Conservation (phyloP, 2,797 vertebrate genomes). For the Myoxocephalus aenaeus region DNA sequence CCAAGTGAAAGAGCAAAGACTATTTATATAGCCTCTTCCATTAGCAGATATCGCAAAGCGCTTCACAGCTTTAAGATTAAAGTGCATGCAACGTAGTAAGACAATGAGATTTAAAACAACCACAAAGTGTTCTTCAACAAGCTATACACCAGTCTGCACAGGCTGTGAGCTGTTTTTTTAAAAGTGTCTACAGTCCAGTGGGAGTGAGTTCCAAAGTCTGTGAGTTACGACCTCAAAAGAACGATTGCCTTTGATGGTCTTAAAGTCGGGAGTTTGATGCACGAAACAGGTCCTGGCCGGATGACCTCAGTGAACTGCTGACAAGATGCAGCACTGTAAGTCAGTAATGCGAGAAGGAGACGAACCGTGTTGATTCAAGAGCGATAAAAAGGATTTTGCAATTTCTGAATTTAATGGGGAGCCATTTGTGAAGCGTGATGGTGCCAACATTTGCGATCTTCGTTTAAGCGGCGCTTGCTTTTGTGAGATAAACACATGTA, state of each 20-base stretch:
- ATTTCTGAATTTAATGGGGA: not conserved
- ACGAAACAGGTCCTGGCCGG: conserved; percentile 16
- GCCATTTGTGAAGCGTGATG: not conserved
- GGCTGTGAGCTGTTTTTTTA: conserved; percentile 23
- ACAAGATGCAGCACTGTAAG: not conserved
- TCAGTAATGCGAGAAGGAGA: not conserved
- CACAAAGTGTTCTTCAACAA: not conserved
- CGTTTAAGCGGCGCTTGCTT: not conserved
- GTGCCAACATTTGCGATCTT: not conserved
- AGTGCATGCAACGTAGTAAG: not conserved
- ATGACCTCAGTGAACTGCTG: conserved; percentile 19
- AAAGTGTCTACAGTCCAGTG: not conserved
- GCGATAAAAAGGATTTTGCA: not conserved
- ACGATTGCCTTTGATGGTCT: conserved; percentile 33
- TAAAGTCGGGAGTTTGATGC: conserved; percentile 17
- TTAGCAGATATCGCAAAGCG: not conserved
- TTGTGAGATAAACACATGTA: not conserved
- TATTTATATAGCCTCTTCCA: not conserved
- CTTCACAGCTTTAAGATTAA: not conserved
- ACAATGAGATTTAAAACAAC: not conserved
- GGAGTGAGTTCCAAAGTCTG: conserved; percentile 18
- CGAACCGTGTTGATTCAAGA: not conserved
- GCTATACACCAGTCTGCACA: not conserved
- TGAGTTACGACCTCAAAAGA: conserved; percentile 16
- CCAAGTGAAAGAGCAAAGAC: not conserved